Evolutionary conservation across 1,140 invertebrate species (phyloP), one percentile per base, ranked within the genome.

Genomic region (Drosophila orosa): DNA sequence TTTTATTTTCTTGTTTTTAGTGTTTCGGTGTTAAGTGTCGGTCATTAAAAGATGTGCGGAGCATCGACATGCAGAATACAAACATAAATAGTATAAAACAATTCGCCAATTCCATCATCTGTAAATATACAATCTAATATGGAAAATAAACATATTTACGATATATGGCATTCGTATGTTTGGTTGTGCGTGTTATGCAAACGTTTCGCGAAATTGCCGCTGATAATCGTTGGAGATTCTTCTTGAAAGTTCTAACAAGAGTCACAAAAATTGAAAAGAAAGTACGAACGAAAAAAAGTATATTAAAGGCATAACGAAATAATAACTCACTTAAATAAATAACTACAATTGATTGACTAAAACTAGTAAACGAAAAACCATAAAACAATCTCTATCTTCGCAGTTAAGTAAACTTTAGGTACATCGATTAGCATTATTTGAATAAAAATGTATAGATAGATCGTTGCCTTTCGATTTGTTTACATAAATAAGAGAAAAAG

Each of bases 111-210:
- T 57, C 44, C n/a, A 44, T 22, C 61, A 19, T 40, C 25, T 37
- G 52, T 44, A 22, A 52, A 52, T 33, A 22, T 5, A 33, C 8
- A 22, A 22, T 13, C 19, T 15, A 33, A 33, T 33, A 22, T 15
- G 19, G 8, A 22, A 22, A 22, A 33, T 10, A 33, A 15, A 33
- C 12, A 22, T 15, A 10, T 33, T 5, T 33, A 31, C 27, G 6
- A 25, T 25, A 50, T 29, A 48, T 45, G 50, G 24, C 40, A 52
- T 59, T 69, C 19, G 58, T 39, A 71, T 69, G 75, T 83, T 67
- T 48, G 63, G 63, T 71, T 87, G 80, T 83, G 84, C 80, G 80
- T 84, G 84, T 87, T 89, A 89, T 89, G 84, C 84, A 89, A 89
- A 89, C 77, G 19, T 66, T 77, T 75, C 60, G 62, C 57, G 66